Base-by-base conservation (phyloP, 2,113 vertebrate genomes). In the Tyto alba region DNA sequence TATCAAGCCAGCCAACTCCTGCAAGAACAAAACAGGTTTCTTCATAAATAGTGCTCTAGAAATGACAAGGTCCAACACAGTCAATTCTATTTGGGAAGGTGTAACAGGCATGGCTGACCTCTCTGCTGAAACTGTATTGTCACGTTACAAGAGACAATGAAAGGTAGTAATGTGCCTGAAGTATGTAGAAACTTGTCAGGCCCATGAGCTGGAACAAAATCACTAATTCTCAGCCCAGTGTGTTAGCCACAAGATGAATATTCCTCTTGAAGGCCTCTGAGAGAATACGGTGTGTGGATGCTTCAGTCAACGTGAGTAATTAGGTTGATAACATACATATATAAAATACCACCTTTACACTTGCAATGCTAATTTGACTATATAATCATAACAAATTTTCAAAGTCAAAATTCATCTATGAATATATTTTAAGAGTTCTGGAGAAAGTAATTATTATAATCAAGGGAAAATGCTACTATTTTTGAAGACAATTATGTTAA, bases 181-280 rank as follows among this genome's bases (percentile, higher is more conserved):
- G 10, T 18, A 30, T 55, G 48, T 18, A 72, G 73, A 30, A 71
- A 19, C 9, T 56, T 41, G 16, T 68, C 29, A 20, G 38, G 26
- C 12, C 38, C 5, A 0, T 36, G 27, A 68, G 66, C 23, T 43
- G 26, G 25, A 66, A 27, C 16, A 26, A 53, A n/a, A 5, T 27
- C n/a, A 6, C 9, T 36, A 17, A 40, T 41, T 41, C 45, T 79
- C 32, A 45, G 18, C 27, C 6, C 13, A 2, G 16, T 12, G 30
- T 0, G 0, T 34, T 57, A 11, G 16, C 66, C 40, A 2, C 6
- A 21, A 6, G 23, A 40, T 0, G 0, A 10, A 9, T 0, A 1
- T 30, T 64, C 36, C 9, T 36, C 0, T 2, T 75, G 64, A 34
- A 72, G n/a, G 38, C 26, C 36, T 81, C 56, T 77, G 25, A 90